phyloP scores from a whole-genome alignment of 2,888 invertebrate genomes.

The Clivina fossor region DNA sequence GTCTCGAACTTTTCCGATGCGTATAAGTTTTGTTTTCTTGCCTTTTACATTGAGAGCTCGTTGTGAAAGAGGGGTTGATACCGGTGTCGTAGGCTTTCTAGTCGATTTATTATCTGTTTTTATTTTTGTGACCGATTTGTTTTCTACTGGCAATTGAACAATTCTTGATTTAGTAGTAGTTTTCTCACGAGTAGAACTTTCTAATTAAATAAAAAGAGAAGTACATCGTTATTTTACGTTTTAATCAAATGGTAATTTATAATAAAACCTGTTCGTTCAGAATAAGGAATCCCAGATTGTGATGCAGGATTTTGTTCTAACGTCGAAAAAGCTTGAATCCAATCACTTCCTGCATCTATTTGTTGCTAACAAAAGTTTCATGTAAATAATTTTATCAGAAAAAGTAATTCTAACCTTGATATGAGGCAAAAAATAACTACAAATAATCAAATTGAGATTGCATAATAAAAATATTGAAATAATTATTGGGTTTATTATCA shows the following conservation, averaged over 20 bases:
- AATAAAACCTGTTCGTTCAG: too few relatives aligned
- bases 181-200: neutral
- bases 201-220: too few relatives aligned
- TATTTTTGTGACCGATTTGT: too few relatives aligned
- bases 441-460: too few relatives aligned
- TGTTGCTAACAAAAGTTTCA: neutral
- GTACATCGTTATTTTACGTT: too few relatives aligned
- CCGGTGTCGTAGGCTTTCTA: neutral
- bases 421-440: too few relatives aligned
- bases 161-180: neutral
- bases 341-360: slow-evolving; percentile 7
- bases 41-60: slow-evolving; percentile 19
- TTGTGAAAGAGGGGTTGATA: neutral
- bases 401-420: too few relatives aligned
- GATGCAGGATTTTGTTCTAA: slow-evolving; percentile 3
- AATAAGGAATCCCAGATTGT: too few relatives aligned
- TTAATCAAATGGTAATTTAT: too few relatives aligned
- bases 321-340: slow-evolving; percentile 19
- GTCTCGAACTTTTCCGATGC: slow-evolving; percentile 16
- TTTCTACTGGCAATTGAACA: neutral
- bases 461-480: too few relatives aligned
- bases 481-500: too few relatives aligned
- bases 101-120: neutral
- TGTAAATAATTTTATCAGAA: too few relatives aligned
- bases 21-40: slow-evolving; percentile 21